Evolutionary conservation across 1,140 invertebrate species (phyloP), one percentile per base, ranked within the genome.

Genomic region (Thrips palmi): DNA sequence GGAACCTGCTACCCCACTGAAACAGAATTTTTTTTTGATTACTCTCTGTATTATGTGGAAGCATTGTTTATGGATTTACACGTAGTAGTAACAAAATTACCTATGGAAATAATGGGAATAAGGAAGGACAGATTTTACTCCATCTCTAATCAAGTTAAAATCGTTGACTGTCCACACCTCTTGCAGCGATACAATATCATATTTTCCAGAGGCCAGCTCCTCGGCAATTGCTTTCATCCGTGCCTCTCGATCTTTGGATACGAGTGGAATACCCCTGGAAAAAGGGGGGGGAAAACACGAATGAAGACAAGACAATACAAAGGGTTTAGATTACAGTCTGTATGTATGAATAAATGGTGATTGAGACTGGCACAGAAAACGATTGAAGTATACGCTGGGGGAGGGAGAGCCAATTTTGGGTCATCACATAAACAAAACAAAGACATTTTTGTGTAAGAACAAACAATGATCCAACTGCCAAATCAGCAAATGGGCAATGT

Each of bases 41-140:
- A 8, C 31, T 33, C 15, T 8, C 14, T 8, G 4, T 5, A 7
- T 10, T 10, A 27, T 11, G 12, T 8, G 12, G n/a, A 35, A 36
- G 12, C 28, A 31, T 2, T 4, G 2, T 15, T 10, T 12, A 23
- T 4, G 12, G 11, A 2, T n/a, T 18, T 7, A 37, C 10, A 27
- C 25, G 10, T 27, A 10, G n/a, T 27, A 12, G 31, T 17, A 12
- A 12, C 15, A 12, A 11, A 33, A 15, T 35, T 66, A 86, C 78
- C 86, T 93, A 53, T 86, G 78, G 58, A 94, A 96, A 55, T 96
- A 96, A 63, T 94, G 84, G 1, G 77, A 71, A 63, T 79, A 78
- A 6, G 83, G 85, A 31, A 91, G 56, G n/a, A 60, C 57, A 39
- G 52, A 52, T 27, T 64, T 54, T 2, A 73, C 61, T 51, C 64